A percentile compares a stretch with the other conserved stretches of the same genome.
phyloP scores from a whole-genome alignment of 2,113 vertebrate species.

The Macquaria ambigua region DNA sequence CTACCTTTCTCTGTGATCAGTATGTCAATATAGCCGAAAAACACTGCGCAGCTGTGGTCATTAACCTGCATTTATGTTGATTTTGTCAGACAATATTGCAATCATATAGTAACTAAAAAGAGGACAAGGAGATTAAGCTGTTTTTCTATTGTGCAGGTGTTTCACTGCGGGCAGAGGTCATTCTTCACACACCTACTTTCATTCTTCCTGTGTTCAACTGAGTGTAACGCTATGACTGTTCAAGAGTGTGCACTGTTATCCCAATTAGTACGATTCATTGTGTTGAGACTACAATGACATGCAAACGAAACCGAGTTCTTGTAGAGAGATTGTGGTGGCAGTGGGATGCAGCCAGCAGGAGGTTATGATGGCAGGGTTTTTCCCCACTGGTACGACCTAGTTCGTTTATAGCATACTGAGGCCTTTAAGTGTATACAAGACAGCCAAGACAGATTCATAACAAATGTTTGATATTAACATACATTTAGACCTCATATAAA shows the following conservation, averaged over 20 bases:
- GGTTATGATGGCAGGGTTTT: neutral
- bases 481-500: neutral
- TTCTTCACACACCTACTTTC: too few relatives aligned
- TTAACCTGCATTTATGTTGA: neutral
- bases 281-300: neutral
- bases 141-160: neutral
- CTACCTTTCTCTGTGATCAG: too few relatives aligned
- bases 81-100: neutral
- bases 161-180: neutral
- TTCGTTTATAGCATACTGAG: neutral
- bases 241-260: neutral
- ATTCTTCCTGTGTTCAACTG: too few relatives aligned
- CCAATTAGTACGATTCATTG: neutral
- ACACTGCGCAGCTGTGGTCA: neutral
- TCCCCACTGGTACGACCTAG: neutral
- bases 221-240: neutral
- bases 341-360: neutral
- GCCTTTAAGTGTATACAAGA: neutral
- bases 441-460: neutral
- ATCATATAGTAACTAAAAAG: neutral
- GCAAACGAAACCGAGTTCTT: neutral
- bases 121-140: neutral
- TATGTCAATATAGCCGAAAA: neutral
- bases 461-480: neutral
- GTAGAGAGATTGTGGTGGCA: neutral